phyloP scores from a whole-genome alignment of 2,888 invertebrate species.

The Stenodera caucasica region DNA sequence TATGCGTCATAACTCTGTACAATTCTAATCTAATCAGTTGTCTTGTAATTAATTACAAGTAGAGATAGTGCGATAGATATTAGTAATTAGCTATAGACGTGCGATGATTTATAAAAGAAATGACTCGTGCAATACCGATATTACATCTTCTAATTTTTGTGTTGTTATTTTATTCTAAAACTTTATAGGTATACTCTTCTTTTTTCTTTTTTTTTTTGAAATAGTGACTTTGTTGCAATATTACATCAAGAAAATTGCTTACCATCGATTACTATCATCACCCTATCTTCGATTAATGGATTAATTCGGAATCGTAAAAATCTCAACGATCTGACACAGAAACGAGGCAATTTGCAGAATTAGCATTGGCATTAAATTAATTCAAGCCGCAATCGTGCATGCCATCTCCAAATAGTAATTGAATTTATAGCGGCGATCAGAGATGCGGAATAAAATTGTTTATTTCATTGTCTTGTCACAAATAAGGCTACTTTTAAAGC shows the following conservation, averaged over 20 bases:
- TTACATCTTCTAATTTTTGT: conserved; percentile 2
- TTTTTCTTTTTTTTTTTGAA: conserved; percentile 34
- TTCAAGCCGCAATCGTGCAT: conserved; percentile 42
- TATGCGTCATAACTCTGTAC: background rate
- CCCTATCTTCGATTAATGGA: conserved; percentile 23
- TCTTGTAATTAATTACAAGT: background rate
- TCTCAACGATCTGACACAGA: conserved; percentile 10
- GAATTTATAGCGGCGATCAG: conserved; percentile 45
- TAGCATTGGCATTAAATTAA: conserved; percentile 39
- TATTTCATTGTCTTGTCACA: conserved; percentile 47
- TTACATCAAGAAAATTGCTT: conserved; percentile 35
- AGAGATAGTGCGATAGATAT: background rate
- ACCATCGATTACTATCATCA: conserved; percentile 32
- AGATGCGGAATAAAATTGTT: conserved; percentile 43
- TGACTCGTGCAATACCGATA: conserved; percentile 3
- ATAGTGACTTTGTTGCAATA: conserved; percentile 44
- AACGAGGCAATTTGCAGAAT: conserved; percentile 30
- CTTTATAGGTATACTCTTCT: no score
- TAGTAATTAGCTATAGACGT: conserved; percentile 32
- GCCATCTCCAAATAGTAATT: conserved; percentile 47
- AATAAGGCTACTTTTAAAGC: conserved; percentile 36
- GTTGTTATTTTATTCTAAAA: conserved; percentile 34
- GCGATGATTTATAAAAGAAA: conserved; percentile 25
- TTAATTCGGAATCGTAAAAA: conserved; percentile 8
- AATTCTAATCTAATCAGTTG: conserved; percentile 1